Conservation (phyloP, 2,888 invertebrate species). For the Cephonodes hylas region DNA sequence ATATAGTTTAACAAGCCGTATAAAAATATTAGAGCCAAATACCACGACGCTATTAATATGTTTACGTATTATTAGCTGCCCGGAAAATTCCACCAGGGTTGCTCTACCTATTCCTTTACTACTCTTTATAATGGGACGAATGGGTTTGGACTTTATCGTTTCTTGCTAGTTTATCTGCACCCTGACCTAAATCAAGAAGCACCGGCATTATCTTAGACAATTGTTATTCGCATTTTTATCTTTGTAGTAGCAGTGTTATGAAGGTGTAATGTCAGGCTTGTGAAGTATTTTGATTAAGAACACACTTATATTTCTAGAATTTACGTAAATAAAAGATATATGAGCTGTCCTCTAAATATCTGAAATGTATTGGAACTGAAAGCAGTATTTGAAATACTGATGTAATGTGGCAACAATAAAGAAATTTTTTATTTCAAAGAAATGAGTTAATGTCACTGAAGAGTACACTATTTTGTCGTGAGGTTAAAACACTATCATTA, state of each 20-base stretch:
- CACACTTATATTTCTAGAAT: not conserved
- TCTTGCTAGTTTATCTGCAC: conserved; percentile 30
- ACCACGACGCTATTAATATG: not conserved
- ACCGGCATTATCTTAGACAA: not conserved
- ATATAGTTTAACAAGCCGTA: not conserved
- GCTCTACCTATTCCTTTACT: not conserved
- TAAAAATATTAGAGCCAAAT: not conserved
- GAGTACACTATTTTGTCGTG: not conserved
- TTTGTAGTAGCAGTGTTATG: conserved; percentile 14
- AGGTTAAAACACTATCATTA: too few relatives aligned
- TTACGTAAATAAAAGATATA: too few relatives aligned
- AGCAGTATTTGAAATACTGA: too few relatives aligned
- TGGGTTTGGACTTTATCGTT: conserved; percentile 17
- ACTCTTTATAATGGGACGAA: not conserved
- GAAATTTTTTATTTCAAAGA: too few relatives aligned
- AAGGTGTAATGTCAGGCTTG: not conserved
- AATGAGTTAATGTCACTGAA: too few relatives aligned
- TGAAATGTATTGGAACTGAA: too few relatives aligned
- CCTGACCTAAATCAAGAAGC: conserved; percentile 32
- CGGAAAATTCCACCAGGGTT: not conserved
- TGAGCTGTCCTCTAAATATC: too few relatives aligned
- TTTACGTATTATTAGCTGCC: not conserved
- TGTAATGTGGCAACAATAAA: too few relatives aligned
- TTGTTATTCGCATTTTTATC: conserved; percentile 20
- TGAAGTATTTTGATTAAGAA: not conserved